Conservation (phyloP, 1,140 invertebrate species). For the Sitobion miscanthi region DNA sequence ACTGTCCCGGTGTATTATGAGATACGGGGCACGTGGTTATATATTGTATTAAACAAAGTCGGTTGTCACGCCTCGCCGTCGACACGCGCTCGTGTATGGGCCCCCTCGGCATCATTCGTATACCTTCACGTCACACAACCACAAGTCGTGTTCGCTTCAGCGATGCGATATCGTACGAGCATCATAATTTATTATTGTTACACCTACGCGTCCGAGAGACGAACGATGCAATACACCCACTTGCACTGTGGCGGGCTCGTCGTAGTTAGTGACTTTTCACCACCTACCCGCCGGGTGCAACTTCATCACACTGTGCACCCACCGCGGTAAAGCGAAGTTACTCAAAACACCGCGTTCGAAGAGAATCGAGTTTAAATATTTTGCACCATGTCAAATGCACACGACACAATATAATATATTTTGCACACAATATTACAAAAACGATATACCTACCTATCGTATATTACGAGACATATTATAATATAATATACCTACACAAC, state of each 20-base stretch:
- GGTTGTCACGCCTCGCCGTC: neutral
- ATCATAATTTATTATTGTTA: slow-evolving; percentile 8
- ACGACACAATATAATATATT: no score
- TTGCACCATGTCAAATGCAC: neutral
- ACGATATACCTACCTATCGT: no score
- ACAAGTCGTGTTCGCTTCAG: neutral
- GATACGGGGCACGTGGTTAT: neutral
- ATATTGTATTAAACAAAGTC: neutral
- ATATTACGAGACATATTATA: neutral
- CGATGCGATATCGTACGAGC: neutral
- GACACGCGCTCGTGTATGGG: neutral
- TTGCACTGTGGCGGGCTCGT: no score
- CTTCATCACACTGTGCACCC: neutral
- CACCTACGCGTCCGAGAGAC: neutral
- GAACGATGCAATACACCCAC: neutral
- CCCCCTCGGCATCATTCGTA: neutral
- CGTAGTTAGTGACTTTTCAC: neutral
- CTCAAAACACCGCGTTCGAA: neutral
- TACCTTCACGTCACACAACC: neutral
- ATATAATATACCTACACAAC: neutral
- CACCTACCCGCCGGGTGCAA: neutral
- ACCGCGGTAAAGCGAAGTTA: neutral
- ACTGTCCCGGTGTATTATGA: neutral
- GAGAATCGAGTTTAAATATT: neutral
- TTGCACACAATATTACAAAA: no score